Evolutionary conservation across 2,113 vertebrate genomes (phyloP), one percentile per base, ranked within the genome.

Genomic region (Bombycilla garrulus): DNA sequence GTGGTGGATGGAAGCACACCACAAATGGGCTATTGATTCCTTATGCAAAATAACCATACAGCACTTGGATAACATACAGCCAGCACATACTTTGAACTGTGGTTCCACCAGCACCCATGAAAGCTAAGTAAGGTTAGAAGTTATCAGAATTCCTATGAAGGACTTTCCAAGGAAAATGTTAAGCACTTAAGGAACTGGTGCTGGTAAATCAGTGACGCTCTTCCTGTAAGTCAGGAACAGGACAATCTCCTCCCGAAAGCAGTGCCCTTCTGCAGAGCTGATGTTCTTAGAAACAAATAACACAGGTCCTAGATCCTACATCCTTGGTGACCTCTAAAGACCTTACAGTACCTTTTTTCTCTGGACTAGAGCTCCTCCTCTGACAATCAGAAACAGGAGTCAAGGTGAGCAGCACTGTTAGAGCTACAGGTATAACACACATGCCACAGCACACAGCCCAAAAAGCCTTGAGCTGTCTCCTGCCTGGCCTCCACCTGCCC

Each of bases 141-240:
- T 81, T 93, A 93, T 71, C 64, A 71, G 56, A 88, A 88, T 81
- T 64, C 58, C 9, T 1, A 38, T 72, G 57, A 92, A 92, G 77
- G 80, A 78, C 76, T 92, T 95, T 38, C 64, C 83, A 92, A 88
- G 83, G 93, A 84, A 92, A 92, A 51, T 21, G 44, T 83, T 51
- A 40, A 86, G 56, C 67, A 64, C 31, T 90, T 86, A 31, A n/a
- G 90, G 72, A 91, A 76, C 76, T 21, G 13, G 21, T 66, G 33
- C 47, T 67, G 40, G 36, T 81, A 86, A 92, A 91, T 91, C 56
- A 79, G 42, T 7, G 15, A 92, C 5, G 1, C 67, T 81, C 64
- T 64, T 64, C 47, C 76, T 16, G 3, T 31, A 83, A 88, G 47
- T 60, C 47, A 67, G 72, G 56, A 78, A 38, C 11, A 23, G 48